Evolutionary conservation across 2,888 invertebrate species (phyloP).

Genomic region (Allacma fusca): DNA sequence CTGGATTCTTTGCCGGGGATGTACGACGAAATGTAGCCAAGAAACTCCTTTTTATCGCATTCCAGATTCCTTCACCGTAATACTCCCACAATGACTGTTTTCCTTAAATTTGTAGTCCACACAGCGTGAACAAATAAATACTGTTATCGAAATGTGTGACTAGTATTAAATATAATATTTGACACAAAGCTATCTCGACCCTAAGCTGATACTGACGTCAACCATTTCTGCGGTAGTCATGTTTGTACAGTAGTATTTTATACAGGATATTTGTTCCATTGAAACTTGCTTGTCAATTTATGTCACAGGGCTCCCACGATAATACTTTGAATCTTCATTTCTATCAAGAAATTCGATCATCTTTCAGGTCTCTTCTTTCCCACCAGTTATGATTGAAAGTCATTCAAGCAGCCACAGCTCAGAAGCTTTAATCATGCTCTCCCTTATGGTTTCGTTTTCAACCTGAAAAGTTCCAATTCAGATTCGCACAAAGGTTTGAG

Average conservation of each 20-base stretch:
- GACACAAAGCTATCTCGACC: background rate
- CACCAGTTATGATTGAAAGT: background rate
- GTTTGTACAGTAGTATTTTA: background rate
- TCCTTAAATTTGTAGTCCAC: background rate
- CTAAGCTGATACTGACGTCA: background rate
- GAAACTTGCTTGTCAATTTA: background rate
- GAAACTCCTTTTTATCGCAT: too few species aligned
- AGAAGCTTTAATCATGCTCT: background rate
- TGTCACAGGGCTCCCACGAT: background rate
- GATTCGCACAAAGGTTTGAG: background rate
- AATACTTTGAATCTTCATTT: background rate
- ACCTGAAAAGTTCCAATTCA: slow-evolving; percentile 5
- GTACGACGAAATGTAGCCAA: too few species aligned
- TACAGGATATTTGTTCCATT: background rate
- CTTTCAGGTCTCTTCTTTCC: background rate
- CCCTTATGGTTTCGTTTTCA: slow-evolving; percentile 2
- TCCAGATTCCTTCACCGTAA: too few species aligned
- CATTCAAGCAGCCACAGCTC: background rate
- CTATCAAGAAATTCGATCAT: slow-evolving; percentile 8
- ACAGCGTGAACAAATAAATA: background rate
- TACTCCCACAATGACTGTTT: background rate
- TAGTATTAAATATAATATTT: background rate
- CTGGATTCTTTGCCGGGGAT: too few species aligned
- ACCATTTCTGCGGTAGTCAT: background rate
- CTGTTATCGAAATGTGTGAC: background rate